Conservation (phyloP, 2,888 invertebrate species). For the Conomelus anceps region DNA sequence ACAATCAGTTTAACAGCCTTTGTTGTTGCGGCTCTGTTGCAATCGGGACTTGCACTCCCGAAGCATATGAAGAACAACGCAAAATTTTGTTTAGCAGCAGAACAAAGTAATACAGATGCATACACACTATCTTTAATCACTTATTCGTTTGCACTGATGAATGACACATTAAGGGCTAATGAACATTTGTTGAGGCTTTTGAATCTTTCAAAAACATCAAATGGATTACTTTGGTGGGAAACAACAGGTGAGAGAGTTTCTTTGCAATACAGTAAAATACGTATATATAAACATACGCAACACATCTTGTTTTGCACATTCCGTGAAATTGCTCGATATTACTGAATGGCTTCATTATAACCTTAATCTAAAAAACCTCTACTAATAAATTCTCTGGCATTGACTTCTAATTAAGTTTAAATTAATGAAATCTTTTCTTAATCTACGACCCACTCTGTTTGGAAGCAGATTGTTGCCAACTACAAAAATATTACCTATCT, state of each 20-base stretch:
- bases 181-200: neutral
- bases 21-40: constrained; percentile 6
- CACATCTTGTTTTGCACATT: no score
- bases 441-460: no score
- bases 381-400: no score
- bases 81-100: constrained; percentile 21
- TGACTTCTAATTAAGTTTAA: no score
- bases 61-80: constrained; percentile 4
- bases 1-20: constrained; percentile 11
- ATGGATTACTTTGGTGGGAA: constrained; percentile 14
- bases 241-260: constrained; percentile 25
- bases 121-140: constrained; percentile 16
- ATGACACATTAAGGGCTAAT: neutral
- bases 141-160: constrained; percentile 9
- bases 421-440: no score
- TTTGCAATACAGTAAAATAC: constrained; percentile 39
- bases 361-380: no score
- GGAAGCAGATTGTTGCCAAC: no score
- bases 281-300: no score
- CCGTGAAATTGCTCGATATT: no score
- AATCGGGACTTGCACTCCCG: neutral
- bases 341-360: no score
- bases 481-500: no score
- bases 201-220: neutral
- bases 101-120: neutral